phyloP scores from a whole-genome alignment of 2,888 invertebrate species.

The Epinotia nisella region DNA sequence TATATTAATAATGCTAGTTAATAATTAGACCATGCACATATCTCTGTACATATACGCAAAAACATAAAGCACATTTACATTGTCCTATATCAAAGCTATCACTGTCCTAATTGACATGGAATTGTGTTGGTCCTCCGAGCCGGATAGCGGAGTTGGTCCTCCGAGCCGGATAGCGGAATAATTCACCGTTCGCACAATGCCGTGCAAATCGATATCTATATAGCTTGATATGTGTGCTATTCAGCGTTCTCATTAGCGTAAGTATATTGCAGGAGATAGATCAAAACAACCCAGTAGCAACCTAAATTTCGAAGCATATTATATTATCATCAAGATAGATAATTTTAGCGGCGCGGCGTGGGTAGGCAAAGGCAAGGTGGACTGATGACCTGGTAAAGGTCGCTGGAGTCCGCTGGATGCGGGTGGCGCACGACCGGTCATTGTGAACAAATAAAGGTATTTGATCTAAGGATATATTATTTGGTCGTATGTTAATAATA shows the following conservation, averaged over 20 bases:
- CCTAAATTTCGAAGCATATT: no score
- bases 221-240: neutral
- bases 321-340: no score
- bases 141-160: slow-evolving; percentile 23
- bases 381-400: no score
- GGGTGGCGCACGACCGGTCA: no score
- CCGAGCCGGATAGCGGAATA: slow-evolving; percentile 22
- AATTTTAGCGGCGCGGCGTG: no score
- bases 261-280: neutral
- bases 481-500: no score
- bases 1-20: no score
- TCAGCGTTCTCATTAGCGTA: neutral
- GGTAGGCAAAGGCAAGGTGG: no score
- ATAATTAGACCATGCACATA: no score
- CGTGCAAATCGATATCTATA: neutral
- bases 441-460: no score
- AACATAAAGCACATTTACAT: slow-evolving; percentile 3
- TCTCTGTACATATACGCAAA: neutral
- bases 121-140: slow-evolving; percentile 26
- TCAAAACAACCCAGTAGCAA: neutral
- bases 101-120: slow-evolving; percentile 11
- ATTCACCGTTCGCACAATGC: slow-evolving; percentile 11
- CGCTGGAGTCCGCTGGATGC: no score
- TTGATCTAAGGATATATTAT: no score
- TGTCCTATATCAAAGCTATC: slow-evolving; percentile 12